Base-by-base conservation (phyloP, 1,140 invertebrate genomes). In the Trichonephila clavata region DNA sequence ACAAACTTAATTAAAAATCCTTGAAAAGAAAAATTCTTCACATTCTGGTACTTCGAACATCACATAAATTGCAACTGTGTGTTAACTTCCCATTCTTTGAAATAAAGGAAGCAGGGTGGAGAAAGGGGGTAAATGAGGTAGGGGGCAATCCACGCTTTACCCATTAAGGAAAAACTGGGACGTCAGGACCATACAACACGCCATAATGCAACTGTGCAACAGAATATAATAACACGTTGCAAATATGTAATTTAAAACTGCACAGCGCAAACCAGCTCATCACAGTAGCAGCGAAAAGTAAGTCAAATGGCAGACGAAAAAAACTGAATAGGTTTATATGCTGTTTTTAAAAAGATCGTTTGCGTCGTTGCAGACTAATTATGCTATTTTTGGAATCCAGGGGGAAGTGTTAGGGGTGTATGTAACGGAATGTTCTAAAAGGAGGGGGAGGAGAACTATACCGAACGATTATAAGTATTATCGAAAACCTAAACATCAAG, bases 211-310 rank as follows among this genome's bases (percentile, higher is more conserved):
- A 50, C 60, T 27, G 20, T 80, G 24, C 90, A 91, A 63, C 83
- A 63, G 83, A 24, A 24, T 43, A 61, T 93, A 93, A 93, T 93
- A 93, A 88, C 86, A 93, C 20, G 92, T 61, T 93, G 92, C 68
- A 81, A 88, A 88, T 88, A 65, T 93, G 68, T 88, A 93, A 93
- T 93, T 93, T 88, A 87, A 81, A 80, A 77, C 90, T 63, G 83
- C 32, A 21, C 77, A 68, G 43, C 80, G 32, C 65, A 39, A 87
- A 93, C 60, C 57, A 71, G 80, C 80, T 92, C 80, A 84, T 92
- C 80, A 59, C 24, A 24, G 89, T 21, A 90, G 65, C 39, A 50
- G 86, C 14, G 14, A 39, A 81, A 90, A 90, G 89, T 90, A 68
- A 90, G 71, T 80, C 71, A 80, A 50, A 57, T 60, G 43, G 16